Conservation (phyloP, 1,140 invertebrate genomes). For the Samia ricini region DNA sequence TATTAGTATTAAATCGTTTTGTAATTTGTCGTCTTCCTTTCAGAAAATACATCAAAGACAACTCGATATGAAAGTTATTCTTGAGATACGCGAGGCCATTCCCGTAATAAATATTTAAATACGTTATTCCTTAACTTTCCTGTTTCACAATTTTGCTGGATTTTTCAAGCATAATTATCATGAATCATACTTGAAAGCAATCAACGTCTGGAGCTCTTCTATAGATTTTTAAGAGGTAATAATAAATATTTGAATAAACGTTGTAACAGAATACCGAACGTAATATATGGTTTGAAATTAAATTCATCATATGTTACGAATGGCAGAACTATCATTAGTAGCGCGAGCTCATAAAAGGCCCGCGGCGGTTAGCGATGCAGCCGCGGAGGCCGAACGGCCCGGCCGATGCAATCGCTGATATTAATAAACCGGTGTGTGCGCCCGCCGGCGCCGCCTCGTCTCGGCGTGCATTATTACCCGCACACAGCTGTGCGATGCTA, state of each 20-base stretch:
- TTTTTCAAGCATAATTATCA: not conserved
- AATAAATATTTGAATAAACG: not conserved
- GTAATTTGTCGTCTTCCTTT: conserved; percentile 47
- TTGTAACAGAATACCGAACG: not conserved
- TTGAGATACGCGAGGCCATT: conserved; percentile 3
- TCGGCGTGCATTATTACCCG: conserved; percentile 24
- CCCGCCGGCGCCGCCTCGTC: conserved; percentile 43
- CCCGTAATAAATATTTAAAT: conserved; percentile 12
- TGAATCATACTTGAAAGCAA: not conserved
- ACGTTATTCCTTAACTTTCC: not conserved
- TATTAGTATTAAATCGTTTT: conserved; percentile 52
- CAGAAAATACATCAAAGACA: conserved; percentile 46
- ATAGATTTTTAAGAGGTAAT: not conserved
- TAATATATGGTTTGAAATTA: conserved; percentile 1
- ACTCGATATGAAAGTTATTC: conserved; percentile 11
- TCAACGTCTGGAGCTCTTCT: not conserved
- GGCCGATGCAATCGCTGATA: conserved; percentile 33
- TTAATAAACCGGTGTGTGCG: conserved; percentile 36
- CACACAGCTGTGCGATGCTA: conserved; percentile 26
- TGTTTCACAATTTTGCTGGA: not conserved
- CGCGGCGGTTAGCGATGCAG: conserved; percentile 9
- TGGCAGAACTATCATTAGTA: not conserved
- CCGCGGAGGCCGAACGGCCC: conserved; percentile 7
- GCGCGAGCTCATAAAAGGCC: conserved; percentile 29
- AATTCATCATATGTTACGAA: not conserved